phyloP scores from a whole-genome alignment of 2,888 invertebrate genomes.

The Calliphora vomitoria region DNA sequence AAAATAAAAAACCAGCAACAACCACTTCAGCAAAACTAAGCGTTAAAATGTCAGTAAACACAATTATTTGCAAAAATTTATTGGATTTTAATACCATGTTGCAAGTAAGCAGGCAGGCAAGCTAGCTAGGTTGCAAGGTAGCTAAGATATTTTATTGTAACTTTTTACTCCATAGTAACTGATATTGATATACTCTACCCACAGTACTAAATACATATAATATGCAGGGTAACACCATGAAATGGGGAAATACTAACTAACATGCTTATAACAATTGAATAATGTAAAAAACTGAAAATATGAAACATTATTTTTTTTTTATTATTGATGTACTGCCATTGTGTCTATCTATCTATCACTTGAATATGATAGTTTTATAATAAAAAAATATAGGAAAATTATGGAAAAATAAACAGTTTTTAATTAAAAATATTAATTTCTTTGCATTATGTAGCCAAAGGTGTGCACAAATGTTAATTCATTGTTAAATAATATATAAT shows the following conservation, averaged over 20 bases:
- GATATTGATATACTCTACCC: slow-evolving; percentile 20
- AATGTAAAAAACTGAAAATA: background rate
- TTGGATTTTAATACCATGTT: slow-evolving; percentile 55
- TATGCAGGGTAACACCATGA: background rate
- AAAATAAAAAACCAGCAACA: background rate
- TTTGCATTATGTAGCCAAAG: no score
- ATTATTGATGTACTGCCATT: background rate
- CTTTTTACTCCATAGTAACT: background rate
- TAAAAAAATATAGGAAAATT: background rate
- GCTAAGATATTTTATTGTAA: slow-evolving; percentile 10
- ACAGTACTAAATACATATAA: background rate
- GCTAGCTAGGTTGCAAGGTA: background rate
- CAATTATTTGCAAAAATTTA: slow-evolving; percentile 66
- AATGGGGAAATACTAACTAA: background rate
- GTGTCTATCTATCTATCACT: background rate
- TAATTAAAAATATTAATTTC: background rate
- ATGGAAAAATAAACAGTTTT: background rate
- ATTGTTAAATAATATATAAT: no score
- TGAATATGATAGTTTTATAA: background rate
- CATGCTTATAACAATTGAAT: background rate
- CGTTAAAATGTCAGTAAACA: slow-evolving; percentile 63
- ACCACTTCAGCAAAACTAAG: slow-evolving; percentile 2
- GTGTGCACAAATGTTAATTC: no score
- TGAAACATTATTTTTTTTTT: background rate
- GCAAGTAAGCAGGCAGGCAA: background rate